Evolutionary conservation across 2,113 vertebrate genomes (phyloP).

Genomic region (Speoplatyrhinus poulsoni): DNA sequence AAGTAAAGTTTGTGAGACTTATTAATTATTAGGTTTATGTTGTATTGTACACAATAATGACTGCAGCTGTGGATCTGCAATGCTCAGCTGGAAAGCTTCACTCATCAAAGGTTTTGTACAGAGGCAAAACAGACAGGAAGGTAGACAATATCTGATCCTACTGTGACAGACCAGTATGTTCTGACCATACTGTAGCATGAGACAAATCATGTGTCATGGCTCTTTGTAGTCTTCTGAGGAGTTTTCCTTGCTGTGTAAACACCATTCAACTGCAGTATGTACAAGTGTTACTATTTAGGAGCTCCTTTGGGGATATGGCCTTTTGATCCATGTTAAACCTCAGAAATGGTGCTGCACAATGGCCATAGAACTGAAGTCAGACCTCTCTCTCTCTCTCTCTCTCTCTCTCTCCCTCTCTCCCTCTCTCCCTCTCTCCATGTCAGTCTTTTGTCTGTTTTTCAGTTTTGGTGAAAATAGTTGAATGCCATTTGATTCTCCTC

Average conservation of each 20-base stretch:
- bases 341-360: constrained; percentile 65
- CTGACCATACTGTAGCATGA: no score
- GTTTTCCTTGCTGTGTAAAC: not conserved
- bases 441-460: constrained; percentile 22
- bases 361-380: constrained; percentile 59
- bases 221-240: not conserved
- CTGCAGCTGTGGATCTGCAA: no score
- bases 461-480: constrained; percentile 44
- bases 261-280: not conserved
- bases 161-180: no score
- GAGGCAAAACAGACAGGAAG: not conserved
- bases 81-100: no score
- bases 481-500: constrained; percentile 12
- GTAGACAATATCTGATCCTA: not conserved
- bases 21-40: no score
- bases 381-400: constrained; percentile 21
- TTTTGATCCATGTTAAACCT: constrained; percentile 69
- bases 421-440: not conserved
- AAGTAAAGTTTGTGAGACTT: no score
- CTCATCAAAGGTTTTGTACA: no score
- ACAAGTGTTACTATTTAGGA: constrained; percentile 44
- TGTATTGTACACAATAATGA: no score
- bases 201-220: no score
- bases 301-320: constrained; percentile 61
- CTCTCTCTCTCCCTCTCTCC: not conserved